Base-by-base conservation (phyloP, 2,113 vertebrate genomes). In the Dicaeum eximium region DNA sequence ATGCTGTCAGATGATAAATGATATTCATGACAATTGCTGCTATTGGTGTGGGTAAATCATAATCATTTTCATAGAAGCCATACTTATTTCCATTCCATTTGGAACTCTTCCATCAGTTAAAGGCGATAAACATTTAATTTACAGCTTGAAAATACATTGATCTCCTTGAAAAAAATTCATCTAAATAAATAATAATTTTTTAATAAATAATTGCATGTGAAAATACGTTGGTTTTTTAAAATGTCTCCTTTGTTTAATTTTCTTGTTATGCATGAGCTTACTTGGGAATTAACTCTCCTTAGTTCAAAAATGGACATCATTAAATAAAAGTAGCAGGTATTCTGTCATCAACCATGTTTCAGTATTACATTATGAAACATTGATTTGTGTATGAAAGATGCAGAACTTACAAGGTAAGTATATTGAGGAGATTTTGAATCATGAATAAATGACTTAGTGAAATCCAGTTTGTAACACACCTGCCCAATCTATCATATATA, bases 1-100 rank as follows among this genome's bases (percentile, higher is more conserved):
- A 86, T 30, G 40, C 67, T 95, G 95, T 84, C 15, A 92, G 51
- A 94, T 86, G 92, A 95, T 85, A 96, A 97, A 97, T 95, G 4
- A 92, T 86, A 57, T 78, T 80, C 37, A 65, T 85, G 90, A 88
- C 45, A 95, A 91, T 92, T 93, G 58, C 33, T 84, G 86, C 93
- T 96, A 88, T 86, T 91, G 45, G 53, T 89, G 23, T 86, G 15
- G 48, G 44, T 78, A 97, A 96, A 95, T 93, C 80, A 82, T 74
- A 72, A 50, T 10, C 10, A 11, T 65, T 97, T 97, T 73, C 48
- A 66, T 64, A 53, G 35, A 4, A 90, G 35, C 7, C 42, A 80
- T 89, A 80, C 30, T 91, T 4, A 78, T 94, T 96, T 93, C 48
- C 42, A 88, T 95, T 83, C 95, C 35, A 88, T 96, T 94, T 96